Conservation (phyloP, 2,113 vertebrate species). For the Henicopernis longicauda region DNA sequence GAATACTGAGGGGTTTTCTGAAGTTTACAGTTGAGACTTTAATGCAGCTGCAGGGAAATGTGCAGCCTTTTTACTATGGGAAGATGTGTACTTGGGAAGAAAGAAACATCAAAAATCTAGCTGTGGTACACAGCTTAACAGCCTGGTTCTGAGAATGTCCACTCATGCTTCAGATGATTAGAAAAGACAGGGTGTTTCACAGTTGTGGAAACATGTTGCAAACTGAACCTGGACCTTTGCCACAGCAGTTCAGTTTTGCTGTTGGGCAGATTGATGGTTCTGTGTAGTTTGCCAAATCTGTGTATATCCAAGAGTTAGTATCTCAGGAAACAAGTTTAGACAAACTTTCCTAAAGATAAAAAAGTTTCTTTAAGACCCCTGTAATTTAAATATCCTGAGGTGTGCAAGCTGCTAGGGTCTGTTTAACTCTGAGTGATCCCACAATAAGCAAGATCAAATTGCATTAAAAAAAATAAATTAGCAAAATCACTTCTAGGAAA, state of each 20-base stretch:
- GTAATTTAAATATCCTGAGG: neutral
- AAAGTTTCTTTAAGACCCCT: neutral
- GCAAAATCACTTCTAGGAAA: neutral
- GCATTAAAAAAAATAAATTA: neutral
- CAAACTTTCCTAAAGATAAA: slow-evolving; percentile 47
- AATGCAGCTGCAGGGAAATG: neutral
- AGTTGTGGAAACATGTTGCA: slow-evolving; percentile 41
- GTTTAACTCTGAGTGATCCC: neutral
- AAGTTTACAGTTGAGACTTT: neutral
- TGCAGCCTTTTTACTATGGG: fast-evolving
- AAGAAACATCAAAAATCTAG: neutral
- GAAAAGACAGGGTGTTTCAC: neutral
- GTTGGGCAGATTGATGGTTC: slow-evolving; percentile 55
- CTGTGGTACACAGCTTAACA: fast-evolving
- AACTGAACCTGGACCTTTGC: slow-evolving; percentile 17
- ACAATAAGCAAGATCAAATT: neutral
- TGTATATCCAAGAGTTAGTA: neutral
- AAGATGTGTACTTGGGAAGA: neutral
- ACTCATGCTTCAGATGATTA: neutral
- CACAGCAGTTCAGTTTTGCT: slow-evolving; percentile 50
- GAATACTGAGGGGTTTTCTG: neutral
- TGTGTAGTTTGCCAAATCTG: slow-evolving; percentile 30
- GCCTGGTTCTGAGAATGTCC: neutral
- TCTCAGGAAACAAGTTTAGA: slow-evolving; percentile 50
- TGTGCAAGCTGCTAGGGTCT: neutral